Evolutionary conservation across 2,113 vertebrate species (phyloP).

Genomic region (Peromyscus polionotus): DNA sequence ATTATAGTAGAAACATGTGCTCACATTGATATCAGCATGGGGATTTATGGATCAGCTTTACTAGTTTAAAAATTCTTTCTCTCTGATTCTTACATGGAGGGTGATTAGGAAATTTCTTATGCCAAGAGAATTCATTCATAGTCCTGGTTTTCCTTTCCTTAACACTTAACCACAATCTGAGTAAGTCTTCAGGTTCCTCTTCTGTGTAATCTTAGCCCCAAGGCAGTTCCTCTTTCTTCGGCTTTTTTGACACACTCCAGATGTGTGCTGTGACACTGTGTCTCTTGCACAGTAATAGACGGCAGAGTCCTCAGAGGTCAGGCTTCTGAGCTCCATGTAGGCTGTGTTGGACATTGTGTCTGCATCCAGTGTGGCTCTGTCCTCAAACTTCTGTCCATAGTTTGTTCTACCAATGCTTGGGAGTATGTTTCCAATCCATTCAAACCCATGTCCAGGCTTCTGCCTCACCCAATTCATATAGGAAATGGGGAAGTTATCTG

Average conservation of each 20-base stretch:
- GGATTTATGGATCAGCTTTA: neutral
- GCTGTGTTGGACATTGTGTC: neutral
- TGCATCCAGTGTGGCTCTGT: neutral
- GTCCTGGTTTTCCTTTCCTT: neutral
- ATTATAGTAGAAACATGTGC: neutral
- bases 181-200: neutral
- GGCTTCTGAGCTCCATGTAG: neutral
- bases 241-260: neutral
- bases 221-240: neutral
- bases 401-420: too few species aligned
- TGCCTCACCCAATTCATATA: neutral
- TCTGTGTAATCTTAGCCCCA: neutral
- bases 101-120: neutral
- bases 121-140: neutral
- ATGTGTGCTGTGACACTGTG: neutral
- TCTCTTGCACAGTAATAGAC: neutral
- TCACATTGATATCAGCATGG: neutral
- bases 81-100: neutral
- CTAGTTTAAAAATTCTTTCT: neutral
- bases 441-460: neutral
- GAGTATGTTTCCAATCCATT: neutral
- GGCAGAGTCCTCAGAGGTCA: neutral
- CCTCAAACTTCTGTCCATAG: neutral
- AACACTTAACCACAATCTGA: neutral
- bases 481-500: neutral